Base-by-base conservation (phyloP, 2,113 vertebrate species). In the Gorsachius goisagi region DNA sequence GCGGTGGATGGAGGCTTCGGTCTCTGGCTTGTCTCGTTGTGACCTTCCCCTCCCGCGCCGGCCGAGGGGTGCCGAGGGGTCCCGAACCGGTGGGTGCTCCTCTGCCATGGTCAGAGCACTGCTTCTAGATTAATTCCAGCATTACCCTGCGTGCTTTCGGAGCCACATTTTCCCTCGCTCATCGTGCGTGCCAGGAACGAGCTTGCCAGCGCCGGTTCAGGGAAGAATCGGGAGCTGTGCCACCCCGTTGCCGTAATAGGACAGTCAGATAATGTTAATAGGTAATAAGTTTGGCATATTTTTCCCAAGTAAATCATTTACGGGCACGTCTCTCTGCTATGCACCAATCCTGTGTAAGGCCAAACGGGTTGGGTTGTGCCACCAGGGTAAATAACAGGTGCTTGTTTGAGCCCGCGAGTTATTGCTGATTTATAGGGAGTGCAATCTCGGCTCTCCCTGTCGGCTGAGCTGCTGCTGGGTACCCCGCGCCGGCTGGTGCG, bases 361-460 rank as follows among this genome's bases (percentile, higher is more conserved):
- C 78, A 80, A 71, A 58, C 39, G 58, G 50, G 32, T 59, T 79
- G 68, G 37, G n/a, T 66, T 27, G 67, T 80, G 60, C 82, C 63
- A 83, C 95, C 93, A 89, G 72, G 77, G 83, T 85, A 84, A 95
- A 89, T 92, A 94, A 35, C 88, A 93, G 82, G 82, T 55, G 78
- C 90, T 91, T 91, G 37, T 64, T 95, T 71, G 77, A 89, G 64
- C 84, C 76, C 90, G 73, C 60, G 39, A 74, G 76, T 91, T 80
- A 49, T 20, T 86, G 88, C 68, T 94, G 93, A 86, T 88, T 93
- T 90, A 72, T 77, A 89, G 90, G 39, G 78, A 86, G 67, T 56
- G 79, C 68, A 63, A 47, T 41, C 39, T 47, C 88, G 90, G 82
- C 75, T 17, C 26, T 8, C 32, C 49, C 80, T 39, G 71, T 59